Evolutionary conservation across 2,113 vertebrate species (phyloP).

Genomic region (Nicator chloris): DNA sequence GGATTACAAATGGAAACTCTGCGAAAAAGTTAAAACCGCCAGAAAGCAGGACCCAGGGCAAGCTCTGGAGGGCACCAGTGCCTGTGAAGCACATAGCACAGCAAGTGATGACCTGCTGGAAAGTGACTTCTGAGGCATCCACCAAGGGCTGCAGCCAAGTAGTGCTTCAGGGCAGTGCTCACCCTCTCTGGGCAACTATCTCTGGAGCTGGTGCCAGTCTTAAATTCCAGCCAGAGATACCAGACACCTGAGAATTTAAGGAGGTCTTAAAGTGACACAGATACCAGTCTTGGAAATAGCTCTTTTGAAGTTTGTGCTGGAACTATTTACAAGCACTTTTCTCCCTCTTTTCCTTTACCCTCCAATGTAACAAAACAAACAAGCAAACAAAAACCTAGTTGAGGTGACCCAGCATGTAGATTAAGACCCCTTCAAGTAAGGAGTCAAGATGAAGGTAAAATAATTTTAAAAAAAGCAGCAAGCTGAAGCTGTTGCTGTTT

Average conservation of each 20-base stretch:
- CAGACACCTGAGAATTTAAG: constrained; percentile 15
- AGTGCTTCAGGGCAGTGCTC: neutral
- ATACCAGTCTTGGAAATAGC: neutral
- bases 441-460: neutral
- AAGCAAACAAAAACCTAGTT: neutral
- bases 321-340: neutral
- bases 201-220: neutral
- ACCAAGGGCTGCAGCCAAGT: neutral
- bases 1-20: neutral
- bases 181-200: neutral
- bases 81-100: neutral
- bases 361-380: neutral
- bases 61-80: neutral
- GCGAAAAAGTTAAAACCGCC: neutral
- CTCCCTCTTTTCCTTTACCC: neutral
- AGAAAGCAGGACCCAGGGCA: neutral
- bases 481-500: neutral
- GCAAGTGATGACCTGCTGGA: neutral
- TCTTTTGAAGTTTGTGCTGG: neutral
- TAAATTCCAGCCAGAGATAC: neutral
- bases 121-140: constrained; percentile 45
- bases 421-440: neutral
- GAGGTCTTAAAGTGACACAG: constrained; percentile 9
- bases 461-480: neutral
- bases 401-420: neutral